Evolutionary conservation across 2,113 vertebrate species (phyloP), one percentile per base, ranked within the genome.

Genomic region (Chaenocephalus aceratus): DNA sequence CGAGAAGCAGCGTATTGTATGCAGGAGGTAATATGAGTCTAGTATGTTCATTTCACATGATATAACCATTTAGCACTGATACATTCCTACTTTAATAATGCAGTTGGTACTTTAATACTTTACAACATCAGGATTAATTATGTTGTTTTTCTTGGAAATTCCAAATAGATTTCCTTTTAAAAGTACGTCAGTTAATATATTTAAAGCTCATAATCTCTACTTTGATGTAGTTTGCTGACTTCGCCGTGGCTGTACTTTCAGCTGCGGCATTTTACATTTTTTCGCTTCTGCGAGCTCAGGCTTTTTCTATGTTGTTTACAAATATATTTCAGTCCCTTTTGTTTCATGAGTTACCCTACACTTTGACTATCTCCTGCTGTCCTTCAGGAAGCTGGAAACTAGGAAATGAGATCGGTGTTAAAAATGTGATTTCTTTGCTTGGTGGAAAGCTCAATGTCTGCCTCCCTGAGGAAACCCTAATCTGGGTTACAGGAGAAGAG

Each of bases 401-500:
- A 30, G 30, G 30, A 30, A 18, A 46, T 41, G 14, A 41, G 58
- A 79, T 70, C 21, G 16, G 1, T 60, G 53, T 76, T 46, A 41
- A 21, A 77, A 75, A 41, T 7, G 30, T 75, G 48, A 1, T 66
- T 51, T 77, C 85, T 85, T 83, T 48, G 26, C 62, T 79, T 45
- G 44, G 23, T 62, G 41, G 61, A 23, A 78, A 70, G 41, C 11
- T 6, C 36, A 62, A 63, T 46, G 62, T 75, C 59, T 3, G 36
- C 45, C n/a, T 74, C 57, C 52, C 72, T 15, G 2, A 58, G 76
- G 75, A 84, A 81, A 91, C 83, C 68, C 60, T 57, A 41, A 78
- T 79, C 72, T 84, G 68, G 60, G 14, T 53, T 30, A 30, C 30
- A n/a, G 63, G 77, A 82, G 51, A 64, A 61, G 48, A 72, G 36